Conservation (phyloP, 2,797 vertebrate species). For the Molossus alvarezi region DNA sequence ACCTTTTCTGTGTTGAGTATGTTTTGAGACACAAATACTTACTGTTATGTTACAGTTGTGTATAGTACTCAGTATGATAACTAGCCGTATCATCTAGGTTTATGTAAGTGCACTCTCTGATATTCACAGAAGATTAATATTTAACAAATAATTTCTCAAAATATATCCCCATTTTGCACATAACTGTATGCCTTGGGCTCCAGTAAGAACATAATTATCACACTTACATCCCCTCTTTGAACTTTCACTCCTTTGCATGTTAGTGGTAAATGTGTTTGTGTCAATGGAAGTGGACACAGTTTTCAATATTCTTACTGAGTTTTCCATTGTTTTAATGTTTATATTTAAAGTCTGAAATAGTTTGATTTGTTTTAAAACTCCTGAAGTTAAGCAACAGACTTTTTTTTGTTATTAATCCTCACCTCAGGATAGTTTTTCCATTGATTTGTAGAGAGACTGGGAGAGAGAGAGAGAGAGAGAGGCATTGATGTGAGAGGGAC, state of each 20-base stretch:
- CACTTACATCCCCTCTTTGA: not conserved
- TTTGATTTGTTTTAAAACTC: conserved; percentile 31
- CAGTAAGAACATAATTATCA: not conserved
- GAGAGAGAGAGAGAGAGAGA: no score
- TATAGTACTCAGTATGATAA: not conserved
- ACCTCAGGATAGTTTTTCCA: no score
- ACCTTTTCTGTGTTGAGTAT: not conserved
- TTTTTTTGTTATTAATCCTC: not conserved
- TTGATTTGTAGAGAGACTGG: no score
- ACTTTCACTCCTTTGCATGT: not conserved
- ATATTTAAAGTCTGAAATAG: not conserved
- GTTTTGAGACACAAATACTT: not conserved
- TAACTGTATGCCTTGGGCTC: not conserved
- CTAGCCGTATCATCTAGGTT: not conserved
- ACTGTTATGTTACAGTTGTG: not conserved
- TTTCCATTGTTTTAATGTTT: not conserved
- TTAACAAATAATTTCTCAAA: not conserved
- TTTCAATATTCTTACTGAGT: not conserved
- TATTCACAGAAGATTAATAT: not conserved
- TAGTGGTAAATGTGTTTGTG: not conserved
- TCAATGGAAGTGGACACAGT: not conserved
- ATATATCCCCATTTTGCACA: not conserved
- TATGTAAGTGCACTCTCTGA: not conserved
- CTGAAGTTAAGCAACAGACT: not conserved
- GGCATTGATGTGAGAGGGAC: no score